Evolutionary conservation across 2,888 invertebrate genomes (phyloP), one percentile per base, ranked within the genome.

Genomic region (Electrophaes corylata): DNA sequence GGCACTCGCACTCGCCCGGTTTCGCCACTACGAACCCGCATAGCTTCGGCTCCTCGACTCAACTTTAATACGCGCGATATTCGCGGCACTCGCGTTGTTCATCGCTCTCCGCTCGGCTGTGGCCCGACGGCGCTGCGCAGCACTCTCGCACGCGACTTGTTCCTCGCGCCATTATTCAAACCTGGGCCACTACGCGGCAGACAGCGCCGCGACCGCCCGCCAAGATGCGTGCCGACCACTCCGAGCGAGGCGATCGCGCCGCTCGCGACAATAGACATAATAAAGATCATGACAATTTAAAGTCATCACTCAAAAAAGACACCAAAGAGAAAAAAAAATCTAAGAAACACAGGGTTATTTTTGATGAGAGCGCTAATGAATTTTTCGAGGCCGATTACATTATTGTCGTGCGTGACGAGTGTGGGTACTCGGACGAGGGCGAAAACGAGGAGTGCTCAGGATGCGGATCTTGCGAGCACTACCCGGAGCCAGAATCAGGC

Each of bases 351-450:
- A 94, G 96, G 55, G 97, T 97, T 19, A 95, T 96, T 50, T 97
- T 97, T 78, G 96, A 97, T 80, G 97, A 97, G 88, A 96, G 95
- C 75, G 94, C 96, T 51, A 97, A 97, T 88, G 96, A 97, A 83
- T 97, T 97, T 88, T 97, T 97, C 83, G 97, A 97, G 73, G 97
- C 97, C 49, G 97, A 97, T 88, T 97, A 97, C 78, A 97, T 97
- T 76, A 97, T 97, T 73, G 93, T 97, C 64, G 97, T 97, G 65
- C 94, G 97, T 60, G 97, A 97, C 80, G 97, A 97, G 81, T 96
- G 96, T 78, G 89, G 86, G 8, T 96, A 95, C 77, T 96, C 96
- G 57, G 96, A 96, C 75, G 96, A 96, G 77, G 96, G 96, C 73
- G 96, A 96, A 72, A 93, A 94, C 73, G 95, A 95, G 64, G 94